Evolutionary conservation across 2,797 vertebrate species (phyloP).

Genomic region (Harpagifer antarcticus): DNA sequence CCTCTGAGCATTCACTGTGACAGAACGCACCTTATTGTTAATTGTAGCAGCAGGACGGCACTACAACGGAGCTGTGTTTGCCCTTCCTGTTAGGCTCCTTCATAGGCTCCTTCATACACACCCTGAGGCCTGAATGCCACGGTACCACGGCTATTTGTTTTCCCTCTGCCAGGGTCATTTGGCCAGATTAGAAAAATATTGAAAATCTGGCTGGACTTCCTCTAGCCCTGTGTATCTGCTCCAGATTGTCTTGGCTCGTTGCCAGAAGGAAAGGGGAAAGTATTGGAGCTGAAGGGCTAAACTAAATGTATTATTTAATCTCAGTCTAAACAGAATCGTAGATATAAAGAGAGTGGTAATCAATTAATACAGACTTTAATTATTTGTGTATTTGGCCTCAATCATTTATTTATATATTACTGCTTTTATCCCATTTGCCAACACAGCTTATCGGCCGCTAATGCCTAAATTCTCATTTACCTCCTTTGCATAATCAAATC

Average conservation of each 20-base stretch:
- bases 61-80: constrained; percentile 30
- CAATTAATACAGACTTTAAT: constrained; percentile 82
- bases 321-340: constrained; percentile 83
- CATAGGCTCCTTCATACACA: constrained; percentile 66
- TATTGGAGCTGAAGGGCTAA: constrained; percentile 77
- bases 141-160: constrained; percentile 85
- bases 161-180: constrained; percentile 84
- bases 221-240: constrained; percentile 80
- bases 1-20: constrained; percentile 51
- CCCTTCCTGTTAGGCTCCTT: constrained; percentile 67
- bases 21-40: constrained; percentile 59
- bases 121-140: constrained; percentile 75
- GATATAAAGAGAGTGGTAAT: constrained; percentile 85
- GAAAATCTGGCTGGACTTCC: constrained; percentile 82
- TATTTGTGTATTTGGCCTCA: constrained; percentile 57
- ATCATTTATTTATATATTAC: constrained; percentile 67
- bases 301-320: constrained; percentile 88
- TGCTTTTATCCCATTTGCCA: constrained; percentile 61
- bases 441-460: constrained; percentile 33
- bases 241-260: constrained; percentile 83
- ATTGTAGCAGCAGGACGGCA: constrained; percentile 36
- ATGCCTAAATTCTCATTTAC: constrained; percentile 50
- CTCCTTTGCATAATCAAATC: constrained; percentile 63
- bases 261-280: constrained; percentile 77
- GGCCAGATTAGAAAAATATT: constrained; percentile 78